phyloP scores from a whole-genome alignment of 2,888 invertebrate genomes.

The Schizaphis graminum region DNA sequence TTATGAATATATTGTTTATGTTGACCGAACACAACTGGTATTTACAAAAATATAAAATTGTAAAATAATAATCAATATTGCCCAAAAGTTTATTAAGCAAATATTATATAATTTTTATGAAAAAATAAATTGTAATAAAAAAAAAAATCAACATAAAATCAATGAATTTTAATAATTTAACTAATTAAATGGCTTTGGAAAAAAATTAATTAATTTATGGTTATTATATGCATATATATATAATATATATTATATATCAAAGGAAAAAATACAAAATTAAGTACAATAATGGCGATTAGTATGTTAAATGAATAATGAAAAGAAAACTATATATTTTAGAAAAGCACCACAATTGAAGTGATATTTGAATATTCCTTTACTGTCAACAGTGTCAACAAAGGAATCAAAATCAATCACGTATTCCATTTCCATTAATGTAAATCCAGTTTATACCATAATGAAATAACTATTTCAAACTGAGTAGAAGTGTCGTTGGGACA shows the following conservation, averaged over 20 bases:
- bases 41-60: neutral
- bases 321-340: neutral
- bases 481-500: neutral
- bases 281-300: neutral
- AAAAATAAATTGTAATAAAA: neutral
- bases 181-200: neutral
- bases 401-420: constrained; percentile 27
- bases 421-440: constrained; percentile 26
- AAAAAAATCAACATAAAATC: neutral
- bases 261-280: neutral
- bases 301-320: neutral
- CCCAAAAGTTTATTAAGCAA: neutral
- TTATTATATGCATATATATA: neutral
- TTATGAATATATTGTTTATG: neutral
- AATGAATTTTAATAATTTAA: neutral
- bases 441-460: neutral
- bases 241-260: neutral
- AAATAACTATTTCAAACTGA: constrained; percentile 5
- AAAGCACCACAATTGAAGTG: neutral
- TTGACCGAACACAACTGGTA: neutral
- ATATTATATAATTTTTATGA: neutral
- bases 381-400: neutral
- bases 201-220: neutral
- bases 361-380: neutral
- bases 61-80: neutral